Conservation (phyloP, 2,113 vertebrate species). For the Myodes glareolus region DNA sequence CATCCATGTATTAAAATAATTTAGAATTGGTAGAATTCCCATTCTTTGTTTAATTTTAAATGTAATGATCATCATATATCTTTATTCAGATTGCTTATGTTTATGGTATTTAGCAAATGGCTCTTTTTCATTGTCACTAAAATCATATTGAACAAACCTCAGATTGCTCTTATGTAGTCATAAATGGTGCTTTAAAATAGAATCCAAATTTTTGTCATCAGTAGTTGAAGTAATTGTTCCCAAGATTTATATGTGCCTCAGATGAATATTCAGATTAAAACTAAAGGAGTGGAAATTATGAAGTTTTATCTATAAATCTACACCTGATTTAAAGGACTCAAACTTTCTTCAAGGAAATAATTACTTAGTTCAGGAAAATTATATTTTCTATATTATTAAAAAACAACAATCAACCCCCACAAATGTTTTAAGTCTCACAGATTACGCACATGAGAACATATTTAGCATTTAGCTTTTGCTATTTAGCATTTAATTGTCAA, state of each 20-base stretch:
- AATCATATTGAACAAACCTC: neutral
- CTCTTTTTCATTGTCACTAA: neutral
- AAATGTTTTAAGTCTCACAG: neutral
- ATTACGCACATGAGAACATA: neutral
- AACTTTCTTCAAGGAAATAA: neutral
- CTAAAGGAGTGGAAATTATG: neutral
- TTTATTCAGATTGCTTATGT: neutral
- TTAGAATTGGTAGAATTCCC: neutral
- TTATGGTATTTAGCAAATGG: neutral
- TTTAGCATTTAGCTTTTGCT: neutral
- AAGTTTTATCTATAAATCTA: neutral
- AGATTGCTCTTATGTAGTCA: neutral
- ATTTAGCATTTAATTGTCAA: neutral
- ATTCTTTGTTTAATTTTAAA: neutral
- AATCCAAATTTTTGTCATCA: neutral
- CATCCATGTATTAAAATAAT: neutral
- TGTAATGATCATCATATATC: neutral
- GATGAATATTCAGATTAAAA: neutral
- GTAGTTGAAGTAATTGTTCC: neutral
- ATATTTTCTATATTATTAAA: neutral
- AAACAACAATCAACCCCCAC: neutral
- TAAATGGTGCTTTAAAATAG: neutral
- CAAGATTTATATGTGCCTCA: neutral
- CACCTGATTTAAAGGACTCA: constrained; percentile 1
- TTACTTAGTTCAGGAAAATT: constrained; percentile 17